Evolutionary conservation across 2,888 invertebrate genomes (phyloP).

Genomic region (Myathropa florea): DNA sequence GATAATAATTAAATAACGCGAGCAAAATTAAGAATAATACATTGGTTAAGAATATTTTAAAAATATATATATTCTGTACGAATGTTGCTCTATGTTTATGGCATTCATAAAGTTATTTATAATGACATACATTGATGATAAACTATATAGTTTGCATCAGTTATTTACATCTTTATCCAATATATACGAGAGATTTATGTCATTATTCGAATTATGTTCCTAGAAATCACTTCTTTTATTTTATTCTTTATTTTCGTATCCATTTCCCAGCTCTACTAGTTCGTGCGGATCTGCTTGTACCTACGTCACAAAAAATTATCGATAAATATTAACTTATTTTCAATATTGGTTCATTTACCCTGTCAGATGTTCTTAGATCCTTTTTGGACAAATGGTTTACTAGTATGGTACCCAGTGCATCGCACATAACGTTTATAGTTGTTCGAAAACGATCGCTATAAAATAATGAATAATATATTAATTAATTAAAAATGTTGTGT

Average conservation of each 20-base stretch:
- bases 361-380: constrained; percentile 83
- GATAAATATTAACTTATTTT: neutral
- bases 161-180: constrained; percentile 58
- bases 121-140: neutral
- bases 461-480: constrained; percentile 12
- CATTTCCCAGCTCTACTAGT: constrained; percentile 84
- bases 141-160: neutral
- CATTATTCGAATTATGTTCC: neutral
- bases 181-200: constrained; percentile 2
- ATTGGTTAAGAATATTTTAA: constrained; percentile 21
- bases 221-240: constrained; percentile 73
- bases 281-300: constrained; percentile 84
- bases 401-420: constrained; percentile 95
- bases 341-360: constrained; percentile 76
- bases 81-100: neutral
- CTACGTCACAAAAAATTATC: constrained; percentile 60
- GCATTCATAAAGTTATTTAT: neutral
- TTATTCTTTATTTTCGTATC: constrained; percentile 80
- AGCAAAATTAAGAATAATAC: constrained; percentile 48
- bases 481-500: too few species aligned
- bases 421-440: constrained; percentile 96
- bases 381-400: constrained; percentile 91
- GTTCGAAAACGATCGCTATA: constrained; percentile 92
- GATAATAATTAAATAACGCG: constrained; percentile 42
- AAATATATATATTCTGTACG: neutral